Evolutionary conservation across 2,888 invertebrate species (phyloP), one percentile per base, ranked within the genome.

Genomic region (Glyphotaelius pellucidus): DNA sequence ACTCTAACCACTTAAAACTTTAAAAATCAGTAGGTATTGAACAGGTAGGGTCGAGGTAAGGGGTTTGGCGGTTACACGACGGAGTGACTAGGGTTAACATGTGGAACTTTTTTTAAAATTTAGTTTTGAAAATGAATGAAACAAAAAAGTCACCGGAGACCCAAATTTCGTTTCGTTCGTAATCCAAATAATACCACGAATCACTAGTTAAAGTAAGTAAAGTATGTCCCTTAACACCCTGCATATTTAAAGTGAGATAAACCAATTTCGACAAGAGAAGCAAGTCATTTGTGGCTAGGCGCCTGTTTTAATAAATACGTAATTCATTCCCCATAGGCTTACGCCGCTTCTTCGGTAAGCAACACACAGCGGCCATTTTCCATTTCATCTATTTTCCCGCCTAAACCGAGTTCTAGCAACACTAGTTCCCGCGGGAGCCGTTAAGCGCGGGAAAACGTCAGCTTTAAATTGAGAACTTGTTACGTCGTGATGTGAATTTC

Each of bases 351-450:
- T 38, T 38, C 79, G 32, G 38, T 67, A 89, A 79, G 79, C 79
- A 79, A 79, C 88, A 79, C 88, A 79, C 79, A 15, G 31, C 12
- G 67, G 67, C 79, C 79, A 89, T 79, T 89, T 32, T 89, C 11
- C 89, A 35, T 67, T n/a, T 67, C n/a, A n/a, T n/a, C 25, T 67
- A 81, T 47, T 83, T 90, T 42, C 25, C 30, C 86, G n/a, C 86
- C 86, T 11, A 86, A 42, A 86, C 86, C 38, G 38, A 86, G n/a
- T 11, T 25, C 86, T 42, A 42, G 86, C 42, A 42, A 32, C 38
- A 47, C 80, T n/a, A 47, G n/a, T 80, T 90, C 90, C 83, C 81
- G 25, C 79, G 90, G 85, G 90, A 86, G 79, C 31, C 42, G 79
- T 90, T 79, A 90, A n/a, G 30, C 19, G 38, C 25, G 67, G 19